phyloP scores from a whole-genome alignment of 1,140 invertebrate species.

The Vanessa atalanta region DNA sequence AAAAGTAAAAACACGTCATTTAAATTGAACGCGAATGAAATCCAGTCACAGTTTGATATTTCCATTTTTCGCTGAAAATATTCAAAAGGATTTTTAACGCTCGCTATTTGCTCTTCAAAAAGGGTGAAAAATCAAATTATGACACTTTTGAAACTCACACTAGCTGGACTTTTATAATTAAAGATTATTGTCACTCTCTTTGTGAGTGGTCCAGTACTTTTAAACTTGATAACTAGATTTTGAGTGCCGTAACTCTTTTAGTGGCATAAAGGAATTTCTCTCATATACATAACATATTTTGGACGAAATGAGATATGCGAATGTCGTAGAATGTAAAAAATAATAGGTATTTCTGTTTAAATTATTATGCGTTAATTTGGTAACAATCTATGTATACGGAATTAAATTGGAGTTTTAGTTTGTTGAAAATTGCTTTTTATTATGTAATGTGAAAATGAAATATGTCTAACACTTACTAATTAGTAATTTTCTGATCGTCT shows the following conservation, averaged over 20 bases:
- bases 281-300: too few relatives aligned
- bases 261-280: not conserved
- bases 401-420: too few relatives aligned
- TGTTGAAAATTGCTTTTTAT: too few relatives aligned
- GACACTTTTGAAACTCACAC: not conserved
- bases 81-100: not conserved
- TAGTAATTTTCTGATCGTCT: too few relatives aligned
- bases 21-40: not conserved
- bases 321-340: too few relatives aligned
- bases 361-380: too few relatives aligned
- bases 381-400: too few relatives aligned
- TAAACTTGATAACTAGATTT: not conserved
- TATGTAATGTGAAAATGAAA: too few relatives aligned
- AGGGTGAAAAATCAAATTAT: not conserved
- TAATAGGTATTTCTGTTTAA: too few relatives aligned
- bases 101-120: not conserved
- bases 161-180: slow-evolving; percentile 1
- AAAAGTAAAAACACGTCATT: not conserved
- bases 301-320: too few relatives aligned
- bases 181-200: not conserved
- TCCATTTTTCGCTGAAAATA: not conserved
- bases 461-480: too few relatives aligned
- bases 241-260: not conserved
- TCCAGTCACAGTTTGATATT: not conserved
- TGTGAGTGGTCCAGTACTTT: not conserved